Percentiles rank a stretch among this genome's conserved stretches.
phyloP scores from a whole-genome alignment of 1,140 invertebrate genomes.

The Penaeus chinensis region DNA sequence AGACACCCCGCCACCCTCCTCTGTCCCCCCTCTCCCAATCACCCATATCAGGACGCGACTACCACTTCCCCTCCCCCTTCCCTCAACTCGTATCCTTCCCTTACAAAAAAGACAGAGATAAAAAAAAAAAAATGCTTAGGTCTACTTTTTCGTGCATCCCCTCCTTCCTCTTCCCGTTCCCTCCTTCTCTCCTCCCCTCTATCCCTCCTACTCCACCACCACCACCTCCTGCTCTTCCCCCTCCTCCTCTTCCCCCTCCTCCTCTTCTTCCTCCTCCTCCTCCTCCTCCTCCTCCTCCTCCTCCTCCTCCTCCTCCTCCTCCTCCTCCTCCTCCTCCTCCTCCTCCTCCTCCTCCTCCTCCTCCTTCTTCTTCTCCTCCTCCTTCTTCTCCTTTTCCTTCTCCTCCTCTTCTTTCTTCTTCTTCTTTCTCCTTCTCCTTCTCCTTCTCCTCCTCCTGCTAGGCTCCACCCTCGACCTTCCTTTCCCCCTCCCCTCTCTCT shows the following conservation, averaged over 20 bases:
- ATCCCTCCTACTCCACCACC: neutral
- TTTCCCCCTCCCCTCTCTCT: neutral
- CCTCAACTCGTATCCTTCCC: neutral
- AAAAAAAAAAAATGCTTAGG: slow-evolving; percentile 12
- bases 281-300: neutral
- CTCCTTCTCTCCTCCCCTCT: slow-evolving; percentile 10
- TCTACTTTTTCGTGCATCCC: neutral
- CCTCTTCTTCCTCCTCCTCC: neutral
- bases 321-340: neutral
- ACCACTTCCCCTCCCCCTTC: neutral
- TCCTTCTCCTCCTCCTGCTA: neutral
- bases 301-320: neutral
- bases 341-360: neutral
- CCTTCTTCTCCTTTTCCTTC: neutral
- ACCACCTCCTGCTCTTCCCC: neutral
- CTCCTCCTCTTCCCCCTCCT: neutral
- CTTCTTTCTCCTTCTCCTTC: neutral
- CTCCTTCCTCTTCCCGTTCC: neutral
- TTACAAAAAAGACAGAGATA: neutral
- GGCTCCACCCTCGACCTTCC: too few species aligned
- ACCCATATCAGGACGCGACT: too few species aligned
- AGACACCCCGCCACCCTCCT: too few species aligned
- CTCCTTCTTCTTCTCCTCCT: neutral
- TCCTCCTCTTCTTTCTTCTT: neutral
- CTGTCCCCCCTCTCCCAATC: too few species aligned